phyloP scores from a whole-genome alignment of 2,888 invertebrate genomes.

The Apodemia zela region DNA sequence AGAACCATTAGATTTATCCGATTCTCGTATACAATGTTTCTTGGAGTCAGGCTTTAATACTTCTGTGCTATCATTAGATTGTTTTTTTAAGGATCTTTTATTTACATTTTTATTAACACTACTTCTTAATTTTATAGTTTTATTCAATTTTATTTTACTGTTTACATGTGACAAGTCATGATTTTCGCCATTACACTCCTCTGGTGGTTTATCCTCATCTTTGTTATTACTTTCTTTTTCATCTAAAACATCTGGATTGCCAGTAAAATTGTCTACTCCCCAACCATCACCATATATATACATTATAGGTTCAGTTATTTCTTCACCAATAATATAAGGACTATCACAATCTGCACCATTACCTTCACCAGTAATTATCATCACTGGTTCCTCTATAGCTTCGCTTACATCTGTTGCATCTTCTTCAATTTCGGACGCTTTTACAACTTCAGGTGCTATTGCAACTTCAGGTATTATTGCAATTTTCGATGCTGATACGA shows the following conservation, averaged over 20 bases:
- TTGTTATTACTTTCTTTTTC: slow-evolving; percentile 46
- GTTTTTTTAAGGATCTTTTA: slow-evolving; percentile 64
- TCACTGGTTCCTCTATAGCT: slow-evolving; percentile 86
- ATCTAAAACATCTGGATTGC: slow-evolving; percentile 79
- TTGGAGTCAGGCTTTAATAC: slow-evolving; percentile 59
- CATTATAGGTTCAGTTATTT: slow-evolving; percentile 86
- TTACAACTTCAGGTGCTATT: slow-evolving; percentile 32
- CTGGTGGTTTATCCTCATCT: slow-evolving; percentile 54
- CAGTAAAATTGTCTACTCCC: slow-evolving; percentile 87
- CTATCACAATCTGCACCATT: slow-evolving; percentile 84
- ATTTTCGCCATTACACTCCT: slow-evolving; percentile 65
- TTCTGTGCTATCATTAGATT: slow-evolving; percentile 58
- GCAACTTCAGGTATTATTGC: slow-evolving; percentile 33
- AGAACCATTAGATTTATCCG: slow-evolving; percentile 54
- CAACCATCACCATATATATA: slow-evolving; percentile 86
- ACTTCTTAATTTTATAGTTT: slow-evolving; percentile 54
- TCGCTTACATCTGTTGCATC: slow-evolving; percentile 69
- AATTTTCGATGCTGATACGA: not conserved
- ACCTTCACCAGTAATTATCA: slow-evolving; percentile 86
- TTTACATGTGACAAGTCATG: slow-evolving; percentile 48
- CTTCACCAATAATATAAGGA: slow-evolving; percentile 81
- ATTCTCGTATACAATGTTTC: slow-evolving; percentile 64
- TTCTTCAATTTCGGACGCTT: slow-evolving; percentile 23
- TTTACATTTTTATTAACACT: slow-evolving; percentile 43
- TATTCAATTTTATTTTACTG: slow-evolving; percentile 52